phyloP scores from a whole-genome alignment of 2,113 vertebrate species.

The Prolemur simus region DNA sequence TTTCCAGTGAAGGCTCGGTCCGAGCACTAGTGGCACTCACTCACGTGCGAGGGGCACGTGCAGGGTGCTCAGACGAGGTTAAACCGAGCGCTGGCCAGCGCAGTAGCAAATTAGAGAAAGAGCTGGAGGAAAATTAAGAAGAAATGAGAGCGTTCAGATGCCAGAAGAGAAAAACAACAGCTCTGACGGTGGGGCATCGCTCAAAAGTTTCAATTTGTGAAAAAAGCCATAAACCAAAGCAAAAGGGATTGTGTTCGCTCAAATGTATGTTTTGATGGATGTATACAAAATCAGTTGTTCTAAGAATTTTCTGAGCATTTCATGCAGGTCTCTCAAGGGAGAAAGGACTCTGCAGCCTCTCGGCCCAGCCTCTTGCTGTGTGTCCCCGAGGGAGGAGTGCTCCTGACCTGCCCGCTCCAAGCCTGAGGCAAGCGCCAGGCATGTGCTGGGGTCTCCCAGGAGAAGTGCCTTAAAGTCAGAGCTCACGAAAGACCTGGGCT shows the following conservation, averaged over 20 bases:
- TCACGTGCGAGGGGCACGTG: fast-evolving
- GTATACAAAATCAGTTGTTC: neutral
- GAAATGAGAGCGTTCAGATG: neutral
- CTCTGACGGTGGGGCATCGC: neutral
- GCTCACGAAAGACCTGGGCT: neutral
- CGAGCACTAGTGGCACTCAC: neutral
- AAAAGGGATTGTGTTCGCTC: neutral
- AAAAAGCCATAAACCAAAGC: neutral
- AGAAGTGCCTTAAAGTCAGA: neutral
- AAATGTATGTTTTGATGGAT: too few species aligned
- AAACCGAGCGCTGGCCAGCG: neutral
- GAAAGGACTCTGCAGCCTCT: neutral
- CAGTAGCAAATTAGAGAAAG: neutral
- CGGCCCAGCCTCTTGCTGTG: neutral
- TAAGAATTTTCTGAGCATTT: neutral
- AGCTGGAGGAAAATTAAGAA: neutral
- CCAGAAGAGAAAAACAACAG: neutral
- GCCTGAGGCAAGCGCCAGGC: neutral
- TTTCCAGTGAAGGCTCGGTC: neutral
- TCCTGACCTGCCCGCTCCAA: neutral
- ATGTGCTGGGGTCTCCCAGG: fast-evolving
- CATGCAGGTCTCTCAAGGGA: neutral
- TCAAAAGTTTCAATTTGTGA: neutral
- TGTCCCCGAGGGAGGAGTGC: neutral
- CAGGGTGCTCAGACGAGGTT: fast-evolving